Evolutionary conservation across 2,113 vertebrate species (phyloP), one percentile per base, ranked within the genome.

Genomic region (Notothenia rossii): DNA sequence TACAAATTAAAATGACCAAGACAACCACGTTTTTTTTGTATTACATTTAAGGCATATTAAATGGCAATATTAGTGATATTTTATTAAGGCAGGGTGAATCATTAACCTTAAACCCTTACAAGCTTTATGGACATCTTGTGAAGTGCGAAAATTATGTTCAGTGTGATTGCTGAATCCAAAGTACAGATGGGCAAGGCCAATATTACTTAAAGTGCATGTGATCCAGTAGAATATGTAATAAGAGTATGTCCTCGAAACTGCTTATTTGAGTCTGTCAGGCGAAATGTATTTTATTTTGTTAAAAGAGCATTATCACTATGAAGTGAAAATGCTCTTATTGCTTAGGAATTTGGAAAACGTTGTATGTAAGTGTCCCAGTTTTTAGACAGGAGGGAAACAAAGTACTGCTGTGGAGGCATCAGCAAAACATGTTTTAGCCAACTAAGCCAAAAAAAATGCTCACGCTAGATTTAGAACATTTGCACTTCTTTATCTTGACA

Each of bases 91-190:
- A 40, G 36, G 7, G 36, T 40, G 36, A 40, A 40, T 40, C 36
- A 17, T 54, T 13, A 55, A 59, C 12, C 22, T 6, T 22, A 4
- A 2, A 25, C 14, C 12, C 36, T n/a, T 3, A 14, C 7, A 13
- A n/a, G 36, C 36, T 48, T 8, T 33, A 53, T 59, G 25, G 45
- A 17, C 2, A 43, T 43, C 50, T 76, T 13, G 29, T 48, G 40
- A 69, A 8, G 62, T 75, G 51, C 68, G 64, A 59, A 36, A 20
- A 45, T 40, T 2, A 73, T 10, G 3, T 53, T 22, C 46, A 54
- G 46, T 61, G 60, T 33, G 17, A 10, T 4, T 17, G 0, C 25
- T 2, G 51, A 40, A 40, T 77, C 3, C 58, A 46, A 9, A 45
- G 45, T 43, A 50, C 25, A 25, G 25, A 25, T 25, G 25, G 25